These are phyloP conservation scores for Nomada goodeniana DNA, from an alignment of 2,888 invertebrate genomes.

Conservation along the genomic window DNA sequence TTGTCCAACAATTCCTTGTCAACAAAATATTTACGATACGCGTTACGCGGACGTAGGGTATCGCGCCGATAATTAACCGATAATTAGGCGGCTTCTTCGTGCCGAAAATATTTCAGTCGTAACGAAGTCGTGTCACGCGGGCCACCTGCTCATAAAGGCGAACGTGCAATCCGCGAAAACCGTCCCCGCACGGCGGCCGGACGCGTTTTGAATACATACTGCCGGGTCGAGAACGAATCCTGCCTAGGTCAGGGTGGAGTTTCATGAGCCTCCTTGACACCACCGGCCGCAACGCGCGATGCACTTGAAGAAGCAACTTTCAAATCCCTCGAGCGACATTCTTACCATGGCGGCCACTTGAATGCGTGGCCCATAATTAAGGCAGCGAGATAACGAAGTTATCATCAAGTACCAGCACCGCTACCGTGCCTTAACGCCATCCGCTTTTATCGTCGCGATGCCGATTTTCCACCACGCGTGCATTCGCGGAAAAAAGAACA, in stretches of 20 bases:
- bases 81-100: conserved; percentile 23
- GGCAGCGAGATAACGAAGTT: conserved; percentile 52
- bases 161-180: conserved; percentile 14
- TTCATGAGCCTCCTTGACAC: conserved; percentile 43
- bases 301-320: conserved; percentile 58
- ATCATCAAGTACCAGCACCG: conserved; percentile 34
- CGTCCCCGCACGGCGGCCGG: neutral
- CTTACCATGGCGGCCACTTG: conserved; percentile 48
- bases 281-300: conserved; percentile 19
- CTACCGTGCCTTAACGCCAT: conserved; percentile 16
- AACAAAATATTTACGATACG: neutral
- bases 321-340: conserved; percentile 52
- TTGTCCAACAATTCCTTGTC: no score
- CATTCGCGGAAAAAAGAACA: neutral
- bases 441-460: conserved; percentile 28
- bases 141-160: conserved; percentile 6
- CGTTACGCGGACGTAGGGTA: neutral
- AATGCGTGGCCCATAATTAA: conserved; percentile 55
- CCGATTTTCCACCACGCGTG: neutral
- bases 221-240: conserved; percentile 20
- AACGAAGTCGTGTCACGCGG: neutral
- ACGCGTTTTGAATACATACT: conserved; percentile 39
- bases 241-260: conserved; percentile 46
- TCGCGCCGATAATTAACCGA: conserved; percentile 23
- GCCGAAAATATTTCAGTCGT: neutral